These are phyloP conservation scores for Eupeodes latifasciatus DNA, from an alignment of 2,888 invertebrate genomes.

Conservation along the genomic window DNA sequence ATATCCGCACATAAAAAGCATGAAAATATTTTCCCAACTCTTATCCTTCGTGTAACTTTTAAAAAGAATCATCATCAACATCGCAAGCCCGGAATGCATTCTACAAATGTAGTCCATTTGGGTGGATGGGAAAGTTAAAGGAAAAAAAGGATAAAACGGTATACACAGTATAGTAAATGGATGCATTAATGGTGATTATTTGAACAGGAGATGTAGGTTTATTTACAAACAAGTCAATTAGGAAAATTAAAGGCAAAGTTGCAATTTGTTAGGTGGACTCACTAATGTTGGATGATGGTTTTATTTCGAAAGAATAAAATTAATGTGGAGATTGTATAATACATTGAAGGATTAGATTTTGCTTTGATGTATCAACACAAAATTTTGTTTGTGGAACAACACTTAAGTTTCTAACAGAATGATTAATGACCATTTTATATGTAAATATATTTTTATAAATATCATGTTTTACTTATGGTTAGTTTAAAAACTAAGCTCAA, in stretches of 20 bases:
- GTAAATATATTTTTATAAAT: no score
- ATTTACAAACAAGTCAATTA: slow-evolving; percentile 75
- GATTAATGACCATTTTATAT: neutral
- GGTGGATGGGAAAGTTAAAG: slow-evolving; percentile 10
- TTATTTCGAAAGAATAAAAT: slow-evolving; percentile 19
- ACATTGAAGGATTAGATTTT: neutral
- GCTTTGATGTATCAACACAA: slow-evolving; percentile 26
- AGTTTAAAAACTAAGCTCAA: no score
- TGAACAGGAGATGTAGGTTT: slow-evolving; percentile 71
- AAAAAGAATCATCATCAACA: slow-evolving; percentile 64
- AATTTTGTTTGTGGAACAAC: neutral
- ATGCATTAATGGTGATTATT: slow-evolving; percentile 76
- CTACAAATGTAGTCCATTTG: slow-evolving; percentile 4
- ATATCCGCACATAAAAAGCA: slow-evolving; percentile 59
- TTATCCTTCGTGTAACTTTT: slow-evolving; percentile 57
- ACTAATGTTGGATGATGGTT: slow-evolving; percentile 20
- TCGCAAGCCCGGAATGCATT: slow-evolving; percentile 37
- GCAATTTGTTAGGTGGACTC: slow-evolving; percentile 32
- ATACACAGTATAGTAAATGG: slow-evolving; percentile 60
- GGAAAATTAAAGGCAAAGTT: slow-evolving; percentile 72
- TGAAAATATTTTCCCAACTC: slow-evolving; percentile 61
- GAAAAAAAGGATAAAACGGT: slow-evolving; percentile 46
- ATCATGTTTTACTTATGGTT: no score
- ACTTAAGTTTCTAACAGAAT: neutral
- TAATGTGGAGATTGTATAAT: neutral